These are phyloP conservation scores for Poeciliopsis turrubarensis DNA, from an alignment of 2,113 vertebrate genomes.

Conservation along the genomic window DNA sequence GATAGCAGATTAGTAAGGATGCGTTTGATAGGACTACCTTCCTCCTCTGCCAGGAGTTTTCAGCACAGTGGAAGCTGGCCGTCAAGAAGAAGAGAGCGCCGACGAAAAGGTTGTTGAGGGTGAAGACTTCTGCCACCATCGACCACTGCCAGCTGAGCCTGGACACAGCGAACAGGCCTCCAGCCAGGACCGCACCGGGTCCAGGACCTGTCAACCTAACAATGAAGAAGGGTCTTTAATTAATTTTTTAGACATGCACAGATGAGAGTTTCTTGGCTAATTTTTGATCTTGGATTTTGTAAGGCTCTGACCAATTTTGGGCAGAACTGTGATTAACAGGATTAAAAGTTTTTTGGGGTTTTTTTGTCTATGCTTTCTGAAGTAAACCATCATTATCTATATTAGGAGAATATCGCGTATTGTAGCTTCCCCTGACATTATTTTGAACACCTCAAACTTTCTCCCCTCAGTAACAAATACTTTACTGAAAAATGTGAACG, in stretches of 20 bases:
- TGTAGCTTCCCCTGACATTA: not conserved
- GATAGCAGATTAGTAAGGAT: not conserved
- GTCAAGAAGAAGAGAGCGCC: constrained; percentile 89
- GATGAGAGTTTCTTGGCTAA: not conserved
- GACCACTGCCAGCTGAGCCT: constrained; percentile 98
- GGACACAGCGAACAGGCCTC: constrained; percentile 92
- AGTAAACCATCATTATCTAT: too few species aligned
- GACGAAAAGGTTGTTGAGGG: constrained; percentile 97
- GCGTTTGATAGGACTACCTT: constrained; percentile 83
- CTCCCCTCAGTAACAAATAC: not conserved
- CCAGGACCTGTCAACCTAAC: constrained; percentile 89
- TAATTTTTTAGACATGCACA: not conserved
- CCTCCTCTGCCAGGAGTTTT: constrained; percentile 83
- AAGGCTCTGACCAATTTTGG: not conserved
- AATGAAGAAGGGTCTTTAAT: not conserved
- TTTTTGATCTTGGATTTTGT: not conserved
- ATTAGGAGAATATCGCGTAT: too few species aligned
- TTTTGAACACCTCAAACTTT: not conserved
- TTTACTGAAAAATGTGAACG: not conserved
- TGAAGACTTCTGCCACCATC: constrained; percentile 93
- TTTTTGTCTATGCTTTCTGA: too few species aligned
- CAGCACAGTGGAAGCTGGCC: constrained; percentile 84
- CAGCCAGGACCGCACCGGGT: constrained; percentile 91
- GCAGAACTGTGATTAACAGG: not conserved
- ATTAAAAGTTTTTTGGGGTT: too few species aligned